Percentiles rank a stretch among this genome's conserved stretches.
phyloP scores from a whole-genome alignment of 2,888 invertebrate species.

The Euplagia quadripunctaria region DNA sequence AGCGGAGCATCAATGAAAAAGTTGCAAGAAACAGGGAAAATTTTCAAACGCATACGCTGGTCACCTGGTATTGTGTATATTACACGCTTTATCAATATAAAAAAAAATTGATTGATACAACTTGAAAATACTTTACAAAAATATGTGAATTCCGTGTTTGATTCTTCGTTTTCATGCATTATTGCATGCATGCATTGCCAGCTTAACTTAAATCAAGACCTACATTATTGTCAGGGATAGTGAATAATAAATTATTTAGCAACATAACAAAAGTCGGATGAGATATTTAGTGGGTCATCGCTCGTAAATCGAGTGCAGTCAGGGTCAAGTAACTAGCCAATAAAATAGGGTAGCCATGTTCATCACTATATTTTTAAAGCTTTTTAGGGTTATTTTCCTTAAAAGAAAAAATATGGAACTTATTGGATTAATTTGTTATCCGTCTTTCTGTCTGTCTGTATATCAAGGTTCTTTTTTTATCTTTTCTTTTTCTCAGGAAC shows the following conservation, averaged over 20 bases:
- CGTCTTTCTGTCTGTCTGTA: no score
- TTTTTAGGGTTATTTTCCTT: no score
- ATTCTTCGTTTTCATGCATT: not conserved
- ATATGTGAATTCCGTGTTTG: not conserved
- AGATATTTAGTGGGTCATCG: slow-evolving; percentile 46
- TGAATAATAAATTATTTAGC: slow-evolving; percentile 25
- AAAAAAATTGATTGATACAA: not conserved
- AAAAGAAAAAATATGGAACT: no score
- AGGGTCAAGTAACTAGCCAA: slow-evolving; percentile 39
- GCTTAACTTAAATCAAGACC: not conserved
- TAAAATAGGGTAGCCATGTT: slow-evolving; percentile 49
- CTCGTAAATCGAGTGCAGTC: slow-evolving; percentile 48
- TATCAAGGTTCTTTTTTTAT: no score
- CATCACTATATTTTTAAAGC: not conserved
- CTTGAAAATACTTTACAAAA: not conserved
- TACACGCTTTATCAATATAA: no score
- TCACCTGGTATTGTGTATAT: no score
- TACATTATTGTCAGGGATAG: not conserved
- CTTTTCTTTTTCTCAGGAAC: no score
- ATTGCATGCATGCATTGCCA: not conserved
- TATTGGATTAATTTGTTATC: no score
- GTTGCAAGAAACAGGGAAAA: no score
- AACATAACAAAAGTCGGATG: slow-evolving; percentile 61
- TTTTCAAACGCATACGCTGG: no score
- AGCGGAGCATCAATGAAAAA: no score